These are phyloP conservation scores for Notechis scutatus DNA, from an alignment of 2,113 vertebrate genomes.

Conservation along the genomic window DNA sequence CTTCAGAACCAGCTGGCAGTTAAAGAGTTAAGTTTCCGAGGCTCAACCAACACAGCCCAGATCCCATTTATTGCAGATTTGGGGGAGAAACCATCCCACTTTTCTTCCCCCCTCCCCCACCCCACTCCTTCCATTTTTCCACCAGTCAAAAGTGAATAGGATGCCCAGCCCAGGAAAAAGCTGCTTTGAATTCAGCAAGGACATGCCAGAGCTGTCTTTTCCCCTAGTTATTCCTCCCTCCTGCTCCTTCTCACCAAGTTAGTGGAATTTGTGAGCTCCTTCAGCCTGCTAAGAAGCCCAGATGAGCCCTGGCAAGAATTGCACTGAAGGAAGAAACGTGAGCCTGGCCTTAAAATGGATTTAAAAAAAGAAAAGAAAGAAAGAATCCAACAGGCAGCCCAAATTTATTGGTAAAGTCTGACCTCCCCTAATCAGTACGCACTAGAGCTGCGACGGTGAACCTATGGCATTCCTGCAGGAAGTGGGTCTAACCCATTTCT, in stretches of 20 bases:
- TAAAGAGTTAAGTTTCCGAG: constrained; percentile 73
- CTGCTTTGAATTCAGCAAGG: background rate
- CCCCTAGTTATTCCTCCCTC: background rate
- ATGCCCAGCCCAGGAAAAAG: background rate
- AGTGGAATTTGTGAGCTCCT: too few species aligned
- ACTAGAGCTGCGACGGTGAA: too few species aligned
- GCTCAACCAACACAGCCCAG: background rate
- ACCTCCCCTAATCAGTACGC: background rate
- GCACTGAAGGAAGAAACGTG: background rate
- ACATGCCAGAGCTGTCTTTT: background rate
- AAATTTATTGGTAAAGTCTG: background rate
- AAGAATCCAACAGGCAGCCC: background rate
- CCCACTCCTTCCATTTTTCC: background rate
- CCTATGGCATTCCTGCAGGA: too few species aligned
- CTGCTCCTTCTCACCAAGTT: background rate
- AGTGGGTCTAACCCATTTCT: too few species aligned
- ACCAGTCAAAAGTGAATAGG: background rate
- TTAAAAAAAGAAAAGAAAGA: too few species aligned
- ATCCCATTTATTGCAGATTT: background rate
- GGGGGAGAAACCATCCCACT: background rate
- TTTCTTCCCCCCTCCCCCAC: background rate
- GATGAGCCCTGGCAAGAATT: background rate
- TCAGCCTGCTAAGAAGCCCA: background rate
- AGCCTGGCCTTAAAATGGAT: background rate
- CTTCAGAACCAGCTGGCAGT: constrained; percentile 70